Conservation (phyloP, 2,888 invertebrate species). For the Parnassius mnemosyne region DNA sequence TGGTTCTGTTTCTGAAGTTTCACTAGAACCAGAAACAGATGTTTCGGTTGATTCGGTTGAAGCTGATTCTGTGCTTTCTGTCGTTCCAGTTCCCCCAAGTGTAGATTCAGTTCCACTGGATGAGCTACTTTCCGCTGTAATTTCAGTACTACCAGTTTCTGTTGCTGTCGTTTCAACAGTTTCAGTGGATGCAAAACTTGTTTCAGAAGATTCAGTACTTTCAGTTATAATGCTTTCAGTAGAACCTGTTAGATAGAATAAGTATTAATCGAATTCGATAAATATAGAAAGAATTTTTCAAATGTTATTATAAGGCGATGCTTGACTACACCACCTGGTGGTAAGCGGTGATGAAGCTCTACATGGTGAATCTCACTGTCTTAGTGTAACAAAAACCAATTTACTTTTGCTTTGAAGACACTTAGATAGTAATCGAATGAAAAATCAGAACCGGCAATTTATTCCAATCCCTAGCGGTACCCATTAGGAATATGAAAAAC, state of each 20-base stretch:
- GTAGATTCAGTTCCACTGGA: slow-evolving; percentile 12
- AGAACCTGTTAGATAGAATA: slow-evolving; percentile 8
- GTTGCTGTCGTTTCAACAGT: slow-evolving; percentile 15
- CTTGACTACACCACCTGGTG: no score
- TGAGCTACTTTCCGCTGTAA: slow-evolving; percentile 10
- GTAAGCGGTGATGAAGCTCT: no score
- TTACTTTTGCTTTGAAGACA: no score
- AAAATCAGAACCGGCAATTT: no score
- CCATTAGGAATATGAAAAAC: no score
- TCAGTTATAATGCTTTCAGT: slow-evolving; percentile 14
- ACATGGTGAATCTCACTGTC: no score
- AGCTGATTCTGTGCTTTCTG: slow-evolving; percentile 13
- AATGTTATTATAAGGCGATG: no score
- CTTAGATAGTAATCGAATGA: no score
- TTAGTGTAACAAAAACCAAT: no score
- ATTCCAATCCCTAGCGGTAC: no score
- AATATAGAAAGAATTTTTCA: background rate
- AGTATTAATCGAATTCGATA: background rate
- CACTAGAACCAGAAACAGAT: slow-evolving; percentile 1
- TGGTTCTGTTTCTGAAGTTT: slow-evolving; percentile 9
- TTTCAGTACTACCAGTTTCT: slow-evolving; percentile 19
- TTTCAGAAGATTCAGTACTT: slow-evolving; percentile 15
- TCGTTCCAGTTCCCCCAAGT: slow-evolving; percentile 13
- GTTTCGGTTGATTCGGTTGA: slow-evolving; percentile 18
- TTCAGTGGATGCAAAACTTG: slow-evolving; percentile 20